Percentiles rank a stretch among this genome's conserved stretches.
phyloP scores from a whole-genome alignment of 2,888 invertebrate species.

The Nemapogon koenigi region DNA sequence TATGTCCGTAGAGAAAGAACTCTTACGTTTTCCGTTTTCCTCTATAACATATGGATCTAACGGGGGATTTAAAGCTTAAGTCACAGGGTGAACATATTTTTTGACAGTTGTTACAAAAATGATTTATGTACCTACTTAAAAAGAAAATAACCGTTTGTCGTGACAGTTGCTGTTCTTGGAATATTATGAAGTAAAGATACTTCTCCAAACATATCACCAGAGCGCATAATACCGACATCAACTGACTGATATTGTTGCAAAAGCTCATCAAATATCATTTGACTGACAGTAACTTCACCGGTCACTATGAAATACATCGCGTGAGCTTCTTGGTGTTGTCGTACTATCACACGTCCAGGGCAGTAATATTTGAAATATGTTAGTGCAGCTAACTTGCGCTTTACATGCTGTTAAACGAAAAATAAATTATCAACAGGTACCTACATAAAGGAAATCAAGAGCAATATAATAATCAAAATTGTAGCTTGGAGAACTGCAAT shows the following conservation, averaged over 20 bases:
- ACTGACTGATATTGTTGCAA: conserved; percentile 44
- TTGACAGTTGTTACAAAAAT: too few species aligned
- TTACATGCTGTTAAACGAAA: conserved; percentile 51
- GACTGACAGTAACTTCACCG: conserved; percentile 61
- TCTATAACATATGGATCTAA: too few species aligned
- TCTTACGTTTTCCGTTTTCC: too few species aligned
- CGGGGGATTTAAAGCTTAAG: too few species aligned
- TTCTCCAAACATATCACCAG: conserved; percentile 73
- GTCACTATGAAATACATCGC: conserved; percentile 70
- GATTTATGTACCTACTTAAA: too few species aligned
- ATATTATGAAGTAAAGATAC: conserved; percentile 68
- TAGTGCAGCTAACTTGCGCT: conserved; percentile 65
- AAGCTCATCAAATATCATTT: conserved; percentile 54
- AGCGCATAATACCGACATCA: conserved; percentile 54
- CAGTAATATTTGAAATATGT: conserved; percentile 68
- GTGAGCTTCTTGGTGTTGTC: conserved; percentile 64
- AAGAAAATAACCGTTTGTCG: conserved; percentile 49
- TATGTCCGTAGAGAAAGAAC: too few species aligned
- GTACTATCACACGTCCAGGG: conserved; percentile 65
- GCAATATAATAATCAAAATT: too few species aligned
- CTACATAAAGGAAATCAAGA: too few species aligned
- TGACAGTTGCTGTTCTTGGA: conserved; percentile 66
- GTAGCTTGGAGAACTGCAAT: too few species aligned
- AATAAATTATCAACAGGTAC: too few species aligned
- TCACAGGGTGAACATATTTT: too few species aligned